Evolutionary conservation across 2,888 invertebrate species (phyloP).

Genomic region (Drosophila silvestris): DNA sequence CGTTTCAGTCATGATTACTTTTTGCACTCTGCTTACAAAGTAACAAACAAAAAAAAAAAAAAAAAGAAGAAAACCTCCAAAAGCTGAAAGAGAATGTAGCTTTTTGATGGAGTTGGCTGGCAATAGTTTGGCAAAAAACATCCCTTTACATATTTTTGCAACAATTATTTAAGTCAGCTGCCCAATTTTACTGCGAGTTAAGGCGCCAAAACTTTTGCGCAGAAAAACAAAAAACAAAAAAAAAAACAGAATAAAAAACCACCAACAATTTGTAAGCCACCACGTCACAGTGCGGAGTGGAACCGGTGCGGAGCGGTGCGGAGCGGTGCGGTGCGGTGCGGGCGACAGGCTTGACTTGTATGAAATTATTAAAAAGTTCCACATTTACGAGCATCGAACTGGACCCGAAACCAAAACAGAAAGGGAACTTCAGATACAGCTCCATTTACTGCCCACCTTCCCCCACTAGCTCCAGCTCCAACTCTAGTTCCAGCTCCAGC

Average conservation of each 20-base stretch:
- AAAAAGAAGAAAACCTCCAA: not conserved
- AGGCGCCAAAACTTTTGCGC: slow-evolving; percentile 29
- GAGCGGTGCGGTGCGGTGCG: not conserved
- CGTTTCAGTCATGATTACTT: not conserved
- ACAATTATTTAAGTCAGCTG: slow-evolving; percentile 38
- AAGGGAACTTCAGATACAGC: not conserved
- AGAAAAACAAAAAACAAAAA: not conserved
- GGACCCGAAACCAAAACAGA: slow-evolving; percentile 10
- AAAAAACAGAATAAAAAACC: not conserved
- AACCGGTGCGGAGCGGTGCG: not conserved
- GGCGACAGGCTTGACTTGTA: slow-evolving; percentile 25
- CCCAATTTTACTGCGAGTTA: slow-evolving; percentile 15
- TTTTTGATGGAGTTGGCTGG: not conserved
- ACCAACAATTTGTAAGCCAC: slow-evolving; percentile 23
- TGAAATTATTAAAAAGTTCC: slow-evolving; percentile 54
- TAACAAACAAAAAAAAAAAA: not conserved
- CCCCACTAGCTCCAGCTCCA: not conserved
- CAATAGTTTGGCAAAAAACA: slow-evolving; percentile 31
- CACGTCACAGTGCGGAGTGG: not conserved
- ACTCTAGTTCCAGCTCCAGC: not conserved
- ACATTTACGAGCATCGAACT: slow-evolving; percentile 48
- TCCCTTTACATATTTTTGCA: slow-evolving; percentile 13
- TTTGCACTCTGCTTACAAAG: slow-evolving; percentile 6
- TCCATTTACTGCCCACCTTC: not conserved
- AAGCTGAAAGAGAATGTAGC: not conserved